Base-by-base conservation (phyloP, 1,140 invertebrate species). In the Cherax destructor region DNA sequence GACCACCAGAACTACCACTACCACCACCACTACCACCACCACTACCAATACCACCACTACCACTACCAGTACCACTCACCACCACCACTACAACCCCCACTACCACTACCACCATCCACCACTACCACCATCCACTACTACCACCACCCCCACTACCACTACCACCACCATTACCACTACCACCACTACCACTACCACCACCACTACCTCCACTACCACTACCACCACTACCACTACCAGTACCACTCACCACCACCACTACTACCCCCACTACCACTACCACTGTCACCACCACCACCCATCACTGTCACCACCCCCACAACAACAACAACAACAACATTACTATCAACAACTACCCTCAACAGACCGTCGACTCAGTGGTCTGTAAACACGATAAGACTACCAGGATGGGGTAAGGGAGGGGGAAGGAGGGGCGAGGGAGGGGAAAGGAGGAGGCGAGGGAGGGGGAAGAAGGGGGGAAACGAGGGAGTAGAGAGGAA, bases 331-430 rank as follows among this genome's bases (percentile, higher is more conserved):
- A 24, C 21, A n/a, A 41, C 76, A 5, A n/a, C 30, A 5, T 50
- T 18, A 11, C 18, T 13, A n/a, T 10, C 21, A 24, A 10, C 76
- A n/a, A 24, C 76, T 1, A 41, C 47, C 21, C 47, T 13, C 50
- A 16, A 16, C 50, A 79, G 16, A 11, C 77, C 47, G 69, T 24
- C n/a, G n/a, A 74, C 69, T 21, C 69, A 74, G 69, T 74, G 69
- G 69, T 5, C 69, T 74, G 69, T 74, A n/a, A 74, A 74, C 69
- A 74, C n/a, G 69, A 74, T 74, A 74, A 74, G 69, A n/a, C 69
- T 4, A 21, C 6, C n/a, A 30, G 24, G 69, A 6, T 9, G 52
- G 52, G 52, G 10, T 56, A 4, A 56, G 52, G 52, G 52, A 2
- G 3, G 3, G 6, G 52, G 52, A 3, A 13, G 11, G 52, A 13